Percentiles rank a stretch among this genome's conserved stretches.
phyloP scores from a whole-genome alignment of 2,797 vertebrate species.

The Petrocephalus sullivani region DNA sequence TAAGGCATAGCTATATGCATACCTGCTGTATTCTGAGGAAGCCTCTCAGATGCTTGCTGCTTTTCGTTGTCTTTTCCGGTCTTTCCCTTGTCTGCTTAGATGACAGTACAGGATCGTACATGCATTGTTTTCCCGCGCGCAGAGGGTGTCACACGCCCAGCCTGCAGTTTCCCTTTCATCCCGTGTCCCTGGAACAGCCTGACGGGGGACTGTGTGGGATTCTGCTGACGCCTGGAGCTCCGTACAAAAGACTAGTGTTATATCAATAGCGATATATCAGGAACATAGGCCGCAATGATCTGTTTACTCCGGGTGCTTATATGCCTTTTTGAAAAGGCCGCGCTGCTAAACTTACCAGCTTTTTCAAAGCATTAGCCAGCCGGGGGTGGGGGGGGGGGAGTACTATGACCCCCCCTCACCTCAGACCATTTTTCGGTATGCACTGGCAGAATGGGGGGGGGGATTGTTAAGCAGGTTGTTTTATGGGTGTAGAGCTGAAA shows the following conservation, averaged over 20 bases:
- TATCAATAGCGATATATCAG: constrained; percentile 6
- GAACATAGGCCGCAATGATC: background rate
- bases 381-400: background rate
- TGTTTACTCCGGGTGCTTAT: background rate
- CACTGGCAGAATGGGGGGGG: background rate
- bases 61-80: background rate
- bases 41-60: background rate
- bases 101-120: background rate
- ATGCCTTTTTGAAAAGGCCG: background rate
- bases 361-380: background rate
- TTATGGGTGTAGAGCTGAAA: background rate
- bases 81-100: background rate
- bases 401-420: background rate
- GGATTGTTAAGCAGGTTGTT: background rate
- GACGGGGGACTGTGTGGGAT: background rate
- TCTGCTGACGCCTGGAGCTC: background rate
- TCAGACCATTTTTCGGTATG: background rate
- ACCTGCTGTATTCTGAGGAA: background rate
- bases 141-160: background rate
- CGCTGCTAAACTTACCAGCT: background rate
- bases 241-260: constrained; percentile 2
- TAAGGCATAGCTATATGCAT: background rate
- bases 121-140: background rate
- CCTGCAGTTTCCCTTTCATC: background rate
- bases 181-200: background rate